Conservation (phyloP, 2,888 invertebrate species). For the Aquatica leii region DNA sequence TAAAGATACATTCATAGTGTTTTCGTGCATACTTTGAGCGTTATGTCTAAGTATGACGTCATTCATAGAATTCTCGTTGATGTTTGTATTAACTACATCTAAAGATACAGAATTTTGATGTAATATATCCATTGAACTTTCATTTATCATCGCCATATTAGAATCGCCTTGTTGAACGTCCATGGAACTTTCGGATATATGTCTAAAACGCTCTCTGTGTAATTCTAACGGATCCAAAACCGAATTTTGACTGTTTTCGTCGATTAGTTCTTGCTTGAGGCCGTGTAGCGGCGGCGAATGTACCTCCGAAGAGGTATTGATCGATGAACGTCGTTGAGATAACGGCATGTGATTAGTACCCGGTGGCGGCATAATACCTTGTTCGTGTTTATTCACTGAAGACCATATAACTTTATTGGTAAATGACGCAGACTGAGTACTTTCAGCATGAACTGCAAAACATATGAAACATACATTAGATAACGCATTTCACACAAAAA, state of each 20-base stretch:
- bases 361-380: conserved; percentile 75
- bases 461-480: conserved; percentile 55
- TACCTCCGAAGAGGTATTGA: conserved; percentile 65
- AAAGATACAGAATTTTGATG: conserved; percentile 48
- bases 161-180: conserved; percentile 60
- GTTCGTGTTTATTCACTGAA: conserved; percentile 63
- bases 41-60: conserved; percentile 51
- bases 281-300: conserved; percentile 63
- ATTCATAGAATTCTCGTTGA: conserved; percentile 56
- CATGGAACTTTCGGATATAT: conserved; percentile 60
- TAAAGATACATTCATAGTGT: conserved; percentile 20
- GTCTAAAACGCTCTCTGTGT: conserved; percentile 52
- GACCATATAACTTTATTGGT: conserved; percentile 53
- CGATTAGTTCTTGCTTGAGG: conserved; percentile 74
- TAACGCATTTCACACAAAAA: conserved; percentile 40
- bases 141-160: conserved; percentile 60
- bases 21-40: conserved; percentile 23
- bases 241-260: conserved; percentile 77
- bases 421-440: conserved; percentile 45
- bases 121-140: conserved; percentile 64
- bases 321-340: conserved; percentile 71
- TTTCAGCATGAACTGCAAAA: conserved; percentile 58
- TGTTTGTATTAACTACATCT: conserved; percentile 42
- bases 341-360: conserved; percentile 68
- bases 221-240: conserved; percentile 58